Conservation (phyloP, 1,140 invertebrate genomes). For the Hestina assimilis region DNA sequence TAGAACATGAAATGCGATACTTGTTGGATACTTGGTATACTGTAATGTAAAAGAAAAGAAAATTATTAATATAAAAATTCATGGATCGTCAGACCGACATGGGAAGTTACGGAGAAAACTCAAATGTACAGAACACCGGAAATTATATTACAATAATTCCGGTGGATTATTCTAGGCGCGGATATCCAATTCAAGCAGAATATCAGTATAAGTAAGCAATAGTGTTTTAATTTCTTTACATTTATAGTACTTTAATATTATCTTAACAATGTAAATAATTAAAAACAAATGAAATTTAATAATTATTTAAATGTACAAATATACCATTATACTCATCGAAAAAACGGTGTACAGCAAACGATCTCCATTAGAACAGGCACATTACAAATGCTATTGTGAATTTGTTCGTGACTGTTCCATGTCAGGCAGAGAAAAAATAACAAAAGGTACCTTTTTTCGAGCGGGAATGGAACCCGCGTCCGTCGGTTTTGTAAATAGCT, state of each 20-base stretch:
- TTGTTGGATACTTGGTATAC: neutral
- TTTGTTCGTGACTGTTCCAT: no score
- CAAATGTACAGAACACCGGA: slow-evolving; percentile 68
- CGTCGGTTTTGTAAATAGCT: no score
- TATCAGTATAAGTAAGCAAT: slow-evolving; percentile 72
- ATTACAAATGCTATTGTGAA: no score
- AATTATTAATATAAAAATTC: slow-evolving; percentile 24
- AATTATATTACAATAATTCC: slow-evolving; percentile 77
- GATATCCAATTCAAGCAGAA: slow-evolving; percentile 74
- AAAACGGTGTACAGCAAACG: no score
- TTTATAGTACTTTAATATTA: neutral
- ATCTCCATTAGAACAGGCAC: no score
- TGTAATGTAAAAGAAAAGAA: neutral
- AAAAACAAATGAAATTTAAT: neutral
- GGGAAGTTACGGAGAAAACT: slow-evolving; percentile 68
- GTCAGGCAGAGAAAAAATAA: no score
- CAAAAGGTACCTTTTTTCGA: no score
- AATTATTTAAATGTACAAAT: no score
- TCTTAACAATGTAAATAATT: neutral
- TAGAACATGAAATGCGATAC: slow-evolving; percentile 27
- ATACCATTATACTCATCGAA: no score
- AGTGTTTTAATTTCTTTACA: neutral
- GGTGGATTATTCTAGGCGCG: slow-evolving; percentile 72
- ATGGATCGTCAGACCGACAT: slow-evolving; percentile 72
- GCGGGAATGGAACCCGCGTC: no score